Evolutionary conservation across 2,797 vertebrate species (phyloP).

Genomic region (Luscinia luscinia): DNA sequence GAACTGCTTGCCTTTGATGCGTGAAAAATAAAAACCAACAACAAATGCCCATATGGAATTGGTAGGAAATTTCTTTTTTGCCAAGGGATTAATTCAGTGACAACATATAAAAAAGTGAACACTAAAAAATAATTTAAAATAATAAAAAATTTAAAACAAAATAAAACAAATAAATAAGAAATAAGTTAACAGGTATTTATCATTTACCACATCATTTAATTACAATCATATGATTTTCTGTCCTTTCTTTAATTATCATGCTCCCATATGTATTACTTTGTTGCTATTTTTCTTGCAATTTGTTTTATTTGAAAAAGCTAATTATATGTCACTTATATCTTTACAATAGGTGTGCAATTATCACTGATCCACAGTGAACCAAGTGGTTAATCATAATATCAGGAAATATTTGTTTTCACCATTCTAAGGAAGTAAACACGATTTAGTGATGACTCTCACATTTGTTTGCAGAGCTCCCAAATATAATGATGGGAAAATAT

Average conservation of each 20-base stretch:
- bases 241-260: slow-evolving; percentile 36
- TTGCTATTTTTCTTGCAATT: slow-evolving; percentile 56
- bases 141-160: neutral
- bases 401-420: neutral
- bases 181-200: neutral
- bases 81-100: neutral
- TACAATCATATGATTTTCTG: neutral
- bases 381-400: neutral
- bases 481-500: neutral
- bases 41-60: neutral
- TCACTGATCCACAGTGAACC: slow-evolving; percentile 10
- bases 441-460: neutral
- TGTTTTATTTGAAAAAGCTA: slow-evolving; percentile 54
- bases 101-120: neutral
- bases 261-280: neutral
- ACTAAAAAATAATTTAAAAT: neutral
- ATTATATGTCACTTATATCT: slow-evolving; percentile 33
- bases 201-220: neutral
- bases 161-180: neutral
- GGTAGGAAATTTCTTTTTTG: neutral
- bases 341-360: slow-evolving; percentile 37
- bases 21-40: neutral
- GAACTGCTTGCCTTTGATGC: neutral
- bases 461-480: neutral
- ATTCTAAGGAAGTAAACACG: neutral